Conservation (phyloP, 2,113 vertebrate species). For the Engraulis encrasicolus region DNA sequence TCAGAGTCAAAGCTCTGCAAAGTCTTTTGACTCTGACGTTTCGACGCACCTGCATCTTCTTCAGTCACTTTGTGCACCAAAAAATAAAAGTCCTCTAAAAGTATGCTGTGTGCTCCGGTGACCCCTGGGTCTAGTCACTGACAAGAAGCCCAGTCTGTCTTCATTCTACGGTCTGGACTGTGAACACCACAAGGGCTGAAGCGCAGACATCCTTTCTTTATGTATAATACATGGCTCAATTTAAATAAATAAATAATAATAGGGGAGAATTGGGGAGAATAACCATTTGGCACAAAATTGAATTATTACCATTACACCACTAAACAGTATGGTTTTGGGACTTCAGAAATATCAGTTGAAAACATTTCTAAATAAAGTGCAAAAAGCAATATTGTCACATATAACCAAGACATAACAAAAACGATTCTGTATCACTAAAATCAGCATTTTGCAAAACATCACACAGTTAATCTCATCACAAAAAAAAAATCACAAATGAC, state of each 20-base stretch:
- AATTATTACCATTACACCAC: neutral
- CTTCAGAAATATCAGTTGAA: neutral
- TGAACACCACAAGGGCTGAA: too few relatives aligned
- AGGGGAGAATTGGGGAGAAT: neutral
- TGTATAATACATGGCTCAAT: constrained; percentile 47
- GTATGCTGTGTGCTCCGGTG: too few relatives aligned
- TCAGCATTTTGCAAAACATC: neutral
- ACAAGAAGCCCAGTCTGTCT: too few relatives aligned
- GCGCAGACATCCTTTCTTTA: too few relatives aligned
- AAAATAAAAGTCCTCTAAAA: too few relatives aligned
- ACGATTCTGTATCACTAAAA: neutral
- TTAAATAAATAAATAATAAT: neutral
- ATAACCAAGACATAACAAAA: neutral
- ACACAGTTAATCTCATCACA: neutral
- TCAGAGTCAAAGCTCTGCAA: too few relatives aligned
- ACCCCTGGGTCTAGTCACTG: too few relatives aligned
- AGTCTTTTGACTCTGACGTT: too few relatives aligned
- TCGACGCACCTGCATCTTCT: too few relatives aligned
- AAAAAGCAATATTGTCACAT: neutral
- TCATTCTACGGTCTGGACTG: too few relatives aligned
- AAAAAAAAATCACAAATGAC: neutral
- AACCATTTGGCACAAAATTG: constrained; percentile 15
- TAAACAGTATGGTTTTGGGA: neutral
- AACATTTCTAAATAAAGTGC: neutral
- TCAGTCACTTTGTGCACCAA: too few relatives aligned